A percentile compares a stretch with the other conserved stretches of the same genome.
Evolutionary conservation across 1,140 invertebrate genomes (phyloP).

Genomic region (Chelonus insularis): DNA sequence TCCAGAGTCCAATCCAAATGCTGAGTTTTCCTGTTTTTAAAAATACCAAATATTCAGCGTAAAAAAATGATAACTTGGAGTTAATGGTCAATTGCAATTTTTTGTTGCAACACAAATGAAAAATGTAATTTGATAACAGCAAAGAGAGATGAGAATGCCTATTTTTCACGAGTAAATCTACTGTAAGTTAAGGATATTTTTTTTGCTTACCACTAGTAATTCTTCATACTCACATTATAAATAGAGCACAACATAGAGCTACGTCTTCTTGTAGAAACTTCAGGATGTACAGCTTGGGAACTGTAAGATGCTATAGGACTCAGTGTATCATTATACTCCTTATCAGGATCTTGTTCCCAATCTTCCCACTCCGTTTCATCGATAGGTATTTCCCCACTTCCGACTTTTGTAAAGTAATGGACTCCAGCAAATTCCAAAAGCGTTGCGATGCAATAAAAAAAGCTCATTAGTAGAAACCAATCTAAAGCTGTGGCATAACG

Average conservation of each 20-base stretch:
- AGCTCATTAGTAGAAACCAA: constrained; percentile 92
- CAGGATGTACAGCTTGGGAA: constrained; percentile 43
- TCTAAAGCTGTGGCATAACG: constrained; percentile 90
- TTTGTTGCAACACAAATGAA: too few species aligned
- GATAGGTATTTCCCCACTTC: constrained; percentile 78
- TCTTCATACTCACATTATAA: constrained; percentile 25
- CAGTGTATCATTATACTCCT: constrained; percentile 41
- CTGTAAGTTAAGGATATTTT: neutral
- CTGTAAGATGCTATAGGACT: constrained; percentile 42
- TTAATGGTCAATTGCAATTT: too few species aligned
- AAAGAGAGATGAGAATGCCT: neutral
- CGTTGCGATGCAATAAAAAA: constrained; percentile 91
- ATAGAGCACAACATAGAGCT: constrained; percentile 26
- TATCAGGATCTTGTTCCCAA: constrained; percentile 58
- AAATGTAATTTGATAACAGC: neutral
- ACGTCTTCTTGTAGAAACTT: constrained; percentile 38
- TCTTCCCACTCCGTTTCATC: constrained; percentile 81
- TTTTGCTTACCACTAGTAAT: neutral
- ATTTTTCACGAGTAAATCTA: constrained; percentile 3
- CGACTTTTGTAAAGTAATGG: constrained; percentile 92
- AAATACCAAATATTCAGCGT: too few species aligned
- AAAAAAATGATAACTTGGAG: too few species aligned
- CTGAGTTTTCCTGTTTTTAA: constrained; percentile 52
- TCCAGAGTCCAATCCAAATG: constrained; percentile 44
- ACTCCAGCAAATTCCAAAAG: constrained; percentile 91